phyloP scores from a whole-genome alignment of 2,797 vertebrate genomes.

The Prunella strophiata region DNA sequence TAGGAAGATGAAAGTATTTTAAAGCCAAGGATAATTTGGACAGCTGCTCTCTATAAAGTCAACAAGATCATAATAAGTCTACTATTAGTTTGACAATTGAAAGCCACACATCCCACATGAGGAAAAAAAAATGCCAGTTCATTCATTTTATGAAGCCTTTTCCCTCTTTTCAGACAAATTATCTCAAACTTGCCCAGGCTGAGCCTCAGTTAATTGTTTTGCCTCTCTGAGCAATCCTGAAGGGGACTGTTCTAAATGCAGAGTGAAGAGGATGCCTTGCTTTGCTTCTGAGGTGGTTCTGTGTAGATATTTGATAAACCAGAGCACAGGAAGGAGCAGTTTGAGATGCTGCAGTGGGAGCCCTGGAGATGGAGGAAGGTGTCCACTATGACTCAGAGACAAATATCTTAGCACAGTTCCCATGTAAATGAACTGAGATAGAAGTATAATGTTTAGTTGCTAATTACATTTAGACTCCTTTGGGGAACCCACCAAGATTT shows the following conservation, averaged over 20 bases:
- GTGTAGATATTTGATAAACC: neutral
- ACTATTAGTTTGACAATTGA: neutral
- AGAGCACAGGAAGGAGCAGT: neutral
- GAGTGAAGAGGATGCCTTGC: neutral
- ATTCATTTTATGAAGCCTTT: neutral
- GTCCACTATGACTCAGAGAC: slow-evolving; percentile 8
- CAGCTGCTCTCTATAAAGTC: neutral
- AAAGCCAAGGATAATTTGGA: slow-evolving; percentile 9
- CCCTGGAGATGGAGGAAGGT: slow-evolving; percentile 15
- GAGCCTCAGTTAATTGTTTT: slow-evolving; percentile 17
- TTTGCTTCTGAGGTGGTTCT: neutral
- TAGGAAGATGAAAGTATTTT: neutral
- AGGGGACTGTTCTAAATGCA: neutral
- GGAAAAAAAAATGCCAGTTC: neutral
- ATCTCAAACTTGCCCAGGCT: neutral
- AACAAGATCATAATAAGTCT: neutral
- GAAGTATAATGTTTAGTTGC: slow-evolving; percentile 32
- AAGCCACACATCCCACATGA: neutral
- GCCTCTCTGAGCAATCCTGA: neutral
- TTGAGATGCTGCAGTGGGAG: neutral
- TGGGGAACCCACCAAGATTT: slow-evolving; percentile 26
- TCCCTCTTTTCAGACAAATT: neutral
- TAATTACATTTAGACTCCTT: slow-evolving; percentile 50
- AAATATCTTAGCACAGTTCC: neutral
- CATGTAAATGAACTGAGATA: neutral